Evolutionary conservation across 2,888 invertebrate species (phyloP).

Genomic region (Morpho helenor): DNA sequence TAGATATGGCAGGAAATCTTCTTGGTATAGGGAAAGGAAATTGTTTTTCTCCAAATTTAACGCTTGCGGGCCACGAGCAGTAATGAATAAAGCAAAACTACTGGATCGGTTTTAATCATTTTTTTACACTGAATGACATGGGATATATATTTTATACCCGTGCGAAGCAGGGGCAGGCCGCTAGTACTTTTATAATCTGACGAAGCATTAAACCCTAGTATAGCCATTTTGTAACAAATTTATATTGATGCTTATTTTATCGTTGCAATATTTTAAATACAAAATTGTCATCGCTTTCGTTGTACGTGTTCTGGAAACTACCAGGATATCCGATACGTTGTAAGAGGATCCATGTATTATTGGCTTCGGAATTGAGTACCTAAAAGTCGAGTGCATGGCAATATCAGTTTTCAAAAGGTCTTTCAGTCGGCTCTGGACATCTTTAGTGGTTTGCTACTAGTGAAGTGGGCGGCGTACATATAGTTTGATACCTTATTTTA

Average conservation of each 20-base stretch:
- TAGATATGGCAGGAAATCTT: no score
- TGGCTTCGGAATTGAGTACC: slow-evolving; percentile 28
- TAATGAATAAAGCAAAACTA: no score
- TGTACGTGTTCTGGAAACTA: slow-evolving; percentile 21
- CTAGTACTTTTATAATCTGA: no score
- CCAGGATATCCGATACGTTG: slow-evolving; percentile 39
- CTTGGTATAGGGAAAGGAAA: no score
- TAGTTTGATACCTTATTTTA: slow-evolving; percentile 16
- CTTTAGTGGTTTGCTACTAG: slow-evolving; percentile 20
- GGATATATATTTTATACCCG: no score
- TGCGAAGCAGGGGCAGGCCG: no score
- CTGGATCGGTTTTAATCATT: no score
- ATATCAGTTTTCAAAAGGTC: slow-evolving; percentile 25
- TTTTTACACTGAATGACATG: no score
- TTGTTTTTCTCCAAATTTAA: no score
- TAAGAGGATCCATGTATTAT: slow-evolving; percentile 43
- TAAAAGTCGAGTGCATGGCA: slow-evolving; percentile 20
- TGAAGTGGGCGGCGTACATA: slow-evolving; percentile 18
- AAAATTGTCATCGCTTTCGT: background rate
- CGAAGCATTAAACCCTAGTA: no score
- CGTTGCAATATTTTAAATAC: slow-evolving; percentile 6
- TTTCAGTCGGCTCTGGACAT: slow-evolving; percentile 16
- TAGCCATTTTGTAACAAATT: no score
- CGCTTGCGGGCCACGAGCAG: no score
- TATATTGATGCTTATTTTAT: background rate